Base-by-base conservation (phyloP, 2,888 invertebrate genomes). In the Leuctra nigra region DNA sequence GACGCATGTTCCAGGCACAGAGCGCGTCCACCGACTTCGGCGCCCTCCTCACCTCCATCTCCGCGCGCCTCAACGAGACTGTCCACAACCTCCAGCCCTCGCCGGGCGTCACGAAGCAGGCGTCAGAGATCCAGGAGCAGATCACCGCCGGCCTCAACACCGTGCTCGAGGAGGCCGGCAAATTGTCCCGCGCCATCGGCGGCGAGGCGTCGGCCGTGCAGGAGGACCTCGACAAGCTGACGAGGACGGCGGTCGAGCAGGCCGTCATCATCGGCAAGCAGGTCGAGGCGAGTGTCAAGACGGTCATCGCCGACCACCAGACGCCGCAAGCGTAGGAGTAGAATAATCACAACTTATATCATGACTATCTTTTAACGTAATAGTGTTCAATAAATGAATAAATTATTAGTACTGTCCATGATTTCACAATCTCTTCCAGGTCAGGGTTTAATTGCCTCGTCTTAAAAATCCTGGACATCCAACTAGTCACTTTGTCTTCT, bases 151-250 rank as follows among this genome's bases (percentile, higher is more conserved):
- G 50, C 13, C 35, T 50, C 13, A 50, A 35, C 50, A 22, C 35
- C 7, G 33, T 50, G 3, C 11, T 50, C 9, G 50, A 33, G 13
- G 50, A 50, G 20, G 50, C 50, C 6, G 50, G 50, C 35, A 50
- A 50, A 35, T 35, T 50, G 20, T 33, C 50, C 35, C 33, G 35
- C 35, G 35, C 50, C 4, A 3, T 50, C 9, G 50, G 50, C n/a
- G 50, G 50, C 1, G 50, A 50, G 33, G 50, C 50, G 22, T 35
- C 36, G 18, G n/a, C 35, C 35, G 50, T 50, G 13, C 50, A 50
- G 22, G 50, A 50, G 33, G 35, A 35, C 11, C 50, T 50, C 1
- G 50, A 33, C 33, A 35, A 33, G 33, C 50, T 50, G 4, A 22
- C 50, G 4, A 16, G 50, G 16, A 50, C 18, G 35, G 33, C 50